Base-by-base conservation (phyloP, 2,888 invertebrate species). In the Drosophila trichaetosa region DNA sequence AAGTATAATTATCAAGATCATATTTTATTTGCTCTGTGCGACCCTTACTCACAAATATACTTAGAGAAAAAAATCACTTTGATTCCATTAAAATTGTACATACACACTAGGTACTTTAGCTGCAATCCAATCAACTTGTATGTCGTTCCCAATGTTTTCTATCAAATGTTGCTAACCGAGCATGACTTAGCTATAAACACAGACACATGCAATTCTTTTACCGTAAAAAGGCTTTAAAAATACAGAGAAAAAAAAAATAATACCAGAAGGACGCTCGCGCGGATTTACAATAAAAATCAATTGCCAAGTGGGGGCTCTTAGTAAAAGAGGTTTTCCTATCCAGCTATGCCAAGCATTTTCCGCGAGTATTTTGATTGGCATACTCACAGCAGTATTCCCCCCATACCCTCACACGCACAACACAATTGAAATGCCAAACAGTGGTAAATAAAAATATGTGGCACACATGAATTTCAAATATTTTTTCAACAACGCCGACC, bases 301-400 rank as follows among this genome's bases (percentile, higher is more conserved):
- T 89, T 87, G 76, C 75, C 76, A 54, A 60, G 60, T 73, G 73
- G 56, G 58, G 57, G 58, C 70, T 31, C 42, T 33, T 58, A 58
- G 69, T 34, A 18, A 66, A 76, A 57, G 58, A 79, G 79, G 52
- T 72, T 73, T 71, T 29, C 40, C 24, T 24, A 46, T 56, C 75
- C 74, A 77, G 87, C 85, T 60, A 89, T 89, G 79, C 80, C 70
- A 87, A 87, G 87, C 69, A 89, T 87, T 85, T 89, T 81, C 80
- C 89, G 87, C 87, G 83, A 76, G 87, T 77, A 87, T 89, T 86
- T 87, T 87, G 87, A 87, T 87, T 87, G 89, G 85, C 89, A 75
- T 82, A 82, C 83, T 80, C 74, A 62, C 58, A 46, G 2, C 46
- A 46, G 24, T 24, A 24, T 7, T 4, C 7, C 11, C 49, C 49